Percentiles rank a stretch among this genome's conserved stretches.
These are phyloP conservation scores for Oreohelix idahoensis DNA, from an alignment of 1,140 invertebrate species.

Conservation along the genomic window DNA sequence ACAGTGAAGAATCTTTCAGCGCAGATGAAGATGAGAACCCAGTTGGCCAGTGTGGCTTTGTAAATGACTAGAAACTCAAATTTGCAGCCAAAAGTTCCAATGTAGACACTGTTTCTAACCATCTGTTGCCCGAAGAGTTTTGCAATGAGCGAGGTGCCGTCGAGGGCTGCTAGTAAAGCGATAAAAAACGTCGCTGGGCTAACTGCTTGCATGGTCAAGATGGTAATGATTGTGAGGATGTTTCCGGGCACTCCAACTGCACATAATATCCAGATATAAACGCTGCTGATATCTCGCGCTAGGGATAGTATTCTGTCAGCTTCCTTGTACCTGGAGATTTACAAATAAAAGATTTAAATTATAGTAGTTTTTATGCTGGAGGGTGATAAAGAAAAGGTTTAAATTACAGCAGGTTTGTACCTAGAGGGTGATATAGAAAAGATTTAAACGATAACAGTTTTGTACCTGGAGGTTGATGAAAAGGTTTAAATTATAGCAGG, in stretches of 20 bases:
- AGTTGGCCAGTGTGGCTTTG: slow-evolving; percentile 48
- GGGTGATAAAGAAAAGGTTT: too few relatives aligned
- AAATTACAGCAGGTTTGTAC: too few relatives aligned
- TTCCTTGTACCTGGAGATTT: slow-evolving; percentile 1
- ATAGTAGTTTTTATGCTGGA: too few relatives aligned
- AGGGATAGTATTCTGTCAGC: not conserved
- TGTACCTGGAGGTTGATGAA: too few relatives aligned
- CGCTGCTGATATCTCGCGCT: slow-evolving; percentile 43
- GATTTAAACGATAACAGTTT: too few relatives aligned
- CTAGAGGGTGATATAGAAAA: too few relatives aligned
- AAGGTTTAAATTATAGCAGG: too few relatives aligned
- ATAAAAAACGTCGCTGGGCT: slow-evolving; percentile 58
- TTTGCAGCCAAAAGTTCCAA: slow-evolving; percentile 50
- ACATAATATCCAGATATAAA: slow-evolving; percentile 56
- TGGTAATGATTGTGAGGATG: slow-evolving; percentile 51
- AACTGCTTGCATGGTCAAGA: slow-evolving; percentile 50
- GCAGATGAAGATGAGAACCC: slow-evolving; percentile 60
- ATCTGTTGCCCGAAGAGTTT: slow-evolving; percentile 56
- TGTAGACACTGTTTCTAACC: slow-evolving; percentile 41
- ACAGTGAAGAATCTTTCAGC: slow-evolving; percentile 60
- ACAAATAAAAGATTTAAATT: too few relatives aligned
- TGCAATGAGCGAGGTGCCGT: slow-evolving; percentile 48
- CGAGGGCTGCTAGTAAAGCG: slow-evolving; percentile 52
- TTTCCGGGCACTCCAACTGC: slow-evolving; percentile 53
- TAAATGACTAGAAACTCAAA: slow-evolving; percentile 12